Evolutionary conservation across 1,140 invertebrate species (phyloP), one percentile per base, ranked within the genome.

Genomic region (Batillaria attramentaria): DNA sequence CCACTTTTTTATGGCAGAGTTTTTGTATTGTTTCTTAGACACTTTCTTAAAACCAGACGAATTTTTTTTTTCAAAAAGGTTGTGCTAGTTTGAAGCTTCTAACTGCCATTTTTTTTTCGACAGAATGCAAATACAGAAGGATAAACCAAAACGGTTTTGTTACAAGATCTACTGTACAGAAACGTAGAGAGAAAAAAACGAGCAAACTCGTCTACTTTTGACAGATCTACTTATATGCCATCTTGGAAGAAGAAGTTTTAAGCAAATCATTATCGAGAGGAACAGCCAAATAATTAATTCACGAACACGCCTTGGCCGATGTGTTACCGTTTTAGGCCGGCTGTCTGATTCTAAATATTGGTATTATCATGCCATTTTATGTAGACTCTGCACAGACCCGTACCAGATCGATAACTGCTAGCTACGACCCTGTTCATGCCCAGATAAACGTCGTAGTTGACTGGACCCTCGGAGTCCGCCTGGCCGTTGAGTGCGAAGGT

Each of bases 381-480:
- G 3, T 28, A 39, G 18, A 78, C 77, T 2, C 41, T 62, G 31
- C 77, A 78, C 35, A 78, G 68, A 54, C 77, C 77, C 8, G 35
- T 28, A 24, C 77, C 77, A 4, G n/a, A 35, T 6, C 69, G 46
- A 35, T 41, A 8, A 6, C 46, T 10, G 1, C 33, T 16, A 0
- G 10, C 50, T 10, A 78, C 69, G 33, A 78, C 77, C 37, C 69
- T 18, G 69, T 78, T 78, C 35, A 72, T 72, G 54, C 31, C 77
- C 77, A 78, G 69, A 69, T 78, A 78, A n/a, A 78, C 37, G 77
- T 78, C 77, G 62, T 70, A 3, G 50, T 78, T 78, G 10, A 78
- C 69, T n/a, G n/a, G n/a, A 3, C 66, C 66, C 20, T 69, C 69
- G 24, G 46, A 5, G 46, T 78, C 77, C 3, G 46, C 68, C 37